Evolutionary conservation across 2,888 invertebrate species (phyloP).

Genomic region (Tenodera sinensis): DNA sequence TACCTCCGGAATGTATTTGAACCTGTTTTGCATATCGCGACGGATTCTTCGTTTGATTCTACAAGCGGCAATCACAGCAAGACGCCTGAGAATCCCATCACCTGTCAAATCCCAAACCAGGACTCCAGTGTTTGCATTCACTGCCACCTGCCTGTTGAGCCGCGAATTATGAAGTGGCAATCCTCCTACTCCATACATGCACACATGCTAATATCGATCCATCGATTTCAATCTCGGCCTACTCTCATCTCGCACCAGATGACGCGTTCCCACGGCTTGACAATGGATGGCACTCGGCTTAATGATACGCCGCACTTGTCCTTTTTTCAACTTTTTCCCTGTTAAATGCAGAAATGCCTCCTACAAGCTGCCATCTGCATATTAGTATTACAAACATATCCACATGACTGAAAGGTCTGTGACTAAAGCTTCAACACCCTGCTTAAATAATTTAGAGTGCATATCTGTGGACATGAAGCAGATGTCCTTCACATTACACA

Average conservation of each 20-base stretch:
- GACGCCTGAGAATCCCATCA: neutral
- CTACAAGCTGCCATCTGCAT: neutral
- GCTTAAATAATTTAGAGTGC: no score
- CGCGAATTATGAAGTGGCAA: neutral
- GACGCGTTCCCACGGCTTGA: neutral
- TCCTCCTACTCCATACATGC: neutral
- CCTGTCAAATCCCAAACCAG: neutral
- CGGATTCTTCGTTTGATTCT: no score
- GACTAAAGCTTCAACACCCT: neutral
- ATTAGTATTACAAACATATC: neutral
- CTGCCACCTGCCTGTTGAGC: neutral
- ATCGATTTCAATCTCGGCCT: no score
- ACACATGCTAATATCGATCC: neutral
- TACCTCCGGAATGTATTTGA: no score
- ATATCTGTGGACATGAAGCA: no score
- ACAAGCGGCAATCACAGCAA: neutral
- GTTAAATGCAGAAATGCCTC: neutral
- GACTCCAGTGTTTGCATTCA: neutral
- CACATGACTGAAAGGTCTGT: neutral
- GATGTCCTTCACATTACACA: no score
- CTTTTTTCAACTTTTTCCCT: neutral
- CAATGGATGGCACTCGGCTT: neutral
- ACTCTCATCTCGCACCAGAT: neutral
- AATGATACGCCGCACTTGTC: neutral
- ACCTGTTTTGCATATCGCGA: no score